phyloP scores from a whole-genome alignment of 2,888 invertebrate genomes.

The Peribatodes rhomboidaria region DNA sequence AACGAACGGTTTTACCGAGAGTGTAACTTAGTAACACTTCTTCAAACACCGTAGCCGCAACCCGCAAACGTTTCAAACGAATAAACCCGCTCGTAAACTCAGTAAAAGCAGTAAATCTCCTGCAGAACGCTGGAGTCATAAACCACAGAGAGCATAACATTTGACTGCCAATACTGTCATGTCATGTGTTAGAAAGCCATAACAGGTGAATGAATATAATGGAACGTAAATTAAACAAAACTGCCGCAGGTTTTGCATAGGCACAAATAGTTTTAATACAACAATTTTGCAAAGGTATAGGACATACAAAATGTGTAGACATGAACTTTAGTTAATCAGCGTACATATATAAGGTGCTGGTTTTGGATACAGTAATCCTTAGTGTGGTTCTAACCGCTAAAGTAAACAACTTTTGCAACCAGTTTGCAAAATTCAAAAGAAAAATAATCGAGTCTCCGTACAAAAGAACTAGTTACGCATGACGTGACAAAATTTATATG shows the following conservation, averaged over 20 bases:
- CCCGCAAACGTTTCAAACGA: conserved; percentile 33
- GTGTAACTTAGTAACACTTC: conserved; percentile 2
- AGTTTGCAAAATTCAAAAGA: no score
- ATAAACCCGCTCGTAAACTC: conserved; percentile 25
- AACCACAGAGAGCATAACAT: conserved; percentile 11
- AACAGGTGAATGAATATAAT: conserved; percentile 18
- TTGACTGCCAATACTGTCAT: conserved; percentile 12
- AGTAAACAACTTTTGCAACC: no score
- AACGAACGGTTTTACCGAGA: not conserved
- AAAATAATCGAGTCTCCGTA: no score
- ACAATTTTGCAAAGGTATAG: not conserved
- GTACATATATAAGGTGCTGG: no score
- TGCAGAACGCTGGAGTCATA: conserved; percentile 10
- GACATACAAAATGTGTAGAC: not conserved
- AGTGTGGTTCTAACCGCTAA: no score
- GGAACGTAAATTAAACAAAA: not conserved
- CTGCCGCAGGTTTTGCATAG: not conserved
- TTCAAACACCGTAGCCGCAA: conserved; percentile 6
- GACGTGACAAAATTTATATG: no score
- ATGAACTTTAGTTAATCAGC: no score
- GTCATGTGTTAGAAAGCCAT: conserved; percentile 8
- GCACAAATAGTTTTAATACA: not conserved
- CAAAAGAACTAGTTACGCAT: no score
- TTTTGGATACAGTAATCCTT: no score
- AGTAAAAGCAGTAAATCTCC: conserved; percentile 20